Percentiles rank a stretch among this genome's conserved stretches.
Conservation (phyloP, 1,140 invertebrate species). For the Drosophila nannoptera region DNA sequence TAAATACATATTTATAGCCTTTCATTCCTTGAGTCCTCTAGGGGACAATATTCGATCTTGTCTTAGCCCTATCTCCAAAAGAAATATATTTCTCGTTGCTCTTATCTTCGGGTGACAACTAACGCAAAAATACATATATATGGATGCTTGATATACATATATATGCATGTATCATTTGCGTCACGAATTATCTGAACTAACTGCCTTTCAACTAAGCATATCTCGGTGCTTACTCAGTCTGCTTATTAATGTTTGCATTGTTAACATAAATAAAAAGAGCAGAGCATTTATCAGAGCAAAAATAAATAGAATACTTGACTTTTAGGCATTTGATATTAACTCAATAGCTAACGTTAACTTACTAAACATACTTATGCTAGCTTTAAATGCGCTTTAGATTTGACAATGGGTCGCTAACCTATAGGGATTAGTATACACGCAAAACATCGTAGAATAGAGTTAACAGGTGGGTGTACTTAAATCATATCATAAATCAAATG, state of each 20-base stretch:
- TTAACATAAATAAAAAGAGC: not conserved
- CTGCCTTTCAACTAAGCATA: not conserved
- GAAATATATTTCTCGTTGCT: not conserved
- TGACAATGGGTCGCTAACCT: not conserved
- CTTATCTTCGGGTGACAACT: not conserved
- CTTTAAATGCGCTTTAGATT: no score
- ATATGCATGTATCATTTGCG: not conserved
- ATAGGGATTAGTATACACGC: constrained; percentile 23
- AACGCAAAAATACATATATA: not conserved
- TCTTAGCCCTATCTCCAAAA: no score
- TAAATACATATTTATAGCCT: no score
- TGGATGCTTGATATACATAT: no score
- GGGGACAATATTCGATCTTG: no score
- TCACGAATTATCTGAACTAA: not conserved
- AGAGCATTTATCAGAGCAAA: no score
- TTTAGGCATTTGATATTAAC: not conserved
- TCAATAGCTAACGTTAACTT: not conserved
- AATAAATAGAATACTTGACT: no score
- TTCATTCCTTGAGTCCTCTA: no score
- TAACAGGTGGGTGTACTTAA: constrained; percentile 23
- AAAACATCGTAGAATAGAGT: constrained; percentile 37
- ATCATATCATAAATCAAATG: constrained; percentile 20
- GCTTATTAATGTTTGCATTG: not conserved
- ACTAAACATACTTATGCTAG: no score
- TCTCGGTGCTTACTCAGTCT: not conserved